phyloP scores from a whole-genome alignment of 1,140 invertebrate genomes.

The Glossosoma conforme region DNA sequence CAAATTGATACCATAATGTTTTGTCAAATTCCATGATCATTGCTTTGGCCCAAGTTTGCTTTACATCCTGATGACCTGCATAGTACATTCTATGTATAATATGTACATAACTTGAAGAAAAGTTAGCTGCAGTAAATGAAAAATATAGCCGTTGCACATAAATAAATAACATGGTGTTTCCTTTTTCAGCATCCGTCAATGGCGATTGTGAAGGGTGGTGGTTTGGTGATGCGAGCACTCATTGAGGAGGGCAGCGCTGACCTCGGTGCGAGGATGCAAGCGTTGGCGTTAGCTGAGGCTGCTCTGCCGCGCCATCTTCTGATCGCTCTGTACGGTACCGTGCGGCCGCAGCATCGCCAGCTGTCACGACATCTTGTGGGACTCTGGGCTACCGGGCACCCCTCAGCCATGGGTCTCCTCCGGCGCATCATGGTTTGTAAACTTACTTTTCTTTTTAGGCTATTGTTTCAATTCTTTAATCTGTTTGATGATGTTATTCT shows the following conservation, averaged over 20 bases:
- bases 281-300: slow-evolving; percentile 93
- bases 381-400: slow-evolving; percentile 95
- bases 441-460: too few species aligned
- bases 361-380: slow-evolving; percentile 93
- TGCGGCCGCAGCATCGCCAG: slow-evolving; percentile 65
- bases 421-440: slow-evolving; percentile 89
- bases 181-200: slow-evolving; percentile 83
- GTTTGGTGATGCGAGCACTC: slow-evolving; percentile 93
- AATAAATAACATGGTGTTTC: too few species aligned
- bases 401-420: slow-evolving; percentile 84
- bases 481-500: too few species aligned
- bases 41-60: too few species aligned
- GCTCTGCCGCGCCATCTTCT: slow-evolving; percentile 90
- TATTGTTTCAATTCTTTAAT: too few species aligned
- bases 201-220: slow-evolving; percentile 97
- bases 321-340: slow-evolving; percentile 72
- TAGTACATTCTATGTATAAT: too few species aligned
- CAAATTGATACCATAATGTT: too few species aligned
- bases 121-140: too few species aligned
- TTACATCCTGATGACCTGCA: too few species aligned
- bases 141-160: too few species aligned
- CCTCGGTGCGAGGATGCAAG: slow-evolving; percentile 92
- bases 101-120: too few species aligned
- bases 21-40: too few species aligned
- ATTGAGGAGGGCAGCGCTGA: slow-evolving; percentile 94